Evolutionary conservation across 2,113 vertebrate genomes (phyloP).

Genomic region (Cathartes aura): DNA sequence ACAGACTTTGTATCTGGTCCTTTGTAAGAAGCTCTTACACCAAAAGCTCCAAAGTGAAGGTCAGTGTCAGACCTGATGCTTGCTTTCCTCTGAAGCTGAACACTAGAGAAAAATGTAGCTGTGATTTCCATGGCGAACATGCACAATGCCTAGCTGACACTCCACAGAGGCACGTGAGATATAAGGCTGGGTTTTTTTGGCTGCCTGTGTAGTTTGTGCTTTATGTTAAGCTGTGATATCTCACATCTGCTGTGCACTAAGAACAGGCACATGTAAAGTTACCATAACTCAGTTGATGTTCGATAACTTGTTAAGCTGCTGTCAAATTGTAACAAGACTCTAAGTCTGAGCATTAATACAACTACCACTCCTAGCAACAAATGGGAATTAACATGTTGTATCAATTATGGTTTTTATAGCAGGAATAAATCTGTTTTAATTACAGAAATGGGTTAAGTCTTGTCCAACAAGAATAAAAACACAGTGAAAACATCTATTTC

Average conservation of each 20-base stretch:
- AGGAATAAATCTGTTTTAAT: slow-evolving; percentile 17
- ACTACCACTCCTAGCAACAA: not conserved
- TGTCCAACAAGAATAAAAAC: not conserved
- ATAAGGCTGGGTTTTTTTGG: not conserved
- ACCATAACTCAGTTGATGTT: not conserved
- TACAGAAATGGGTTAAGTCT: not conserved
- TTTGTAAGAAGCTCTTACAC: not conserved
- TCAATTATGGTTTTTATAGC: not conserved
- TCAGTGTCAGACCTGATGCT: not conserved
- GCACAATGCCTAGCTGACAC: not conserved
- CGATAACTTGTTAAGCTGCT: not conserved
- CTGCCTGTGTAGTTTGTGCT: not conserved
- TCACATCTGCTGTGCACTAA: not conserved
- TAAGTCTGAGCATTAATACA: not conserved
- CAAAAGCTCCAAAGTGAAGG: not conserved
- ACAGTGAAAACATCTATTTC: not conserved
- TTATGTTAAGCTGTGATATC: not conserved
- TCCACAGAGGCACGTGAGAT: not conserved
- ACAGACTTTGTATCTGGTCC: not conserved
- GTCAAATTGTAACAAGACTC: not conserved
- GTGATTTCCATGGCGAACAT: not conserved
- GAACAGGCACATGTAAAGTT: not conserved
- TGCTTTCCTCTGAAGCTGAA: not conserved
- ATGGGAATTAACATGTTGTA: not conserved
- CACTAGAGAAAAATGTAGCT: not conserved